Evolutionary conservation across 2,113 vertebrate species (phyloP).

Genomic region (Crocuta crocuta): DNA sequence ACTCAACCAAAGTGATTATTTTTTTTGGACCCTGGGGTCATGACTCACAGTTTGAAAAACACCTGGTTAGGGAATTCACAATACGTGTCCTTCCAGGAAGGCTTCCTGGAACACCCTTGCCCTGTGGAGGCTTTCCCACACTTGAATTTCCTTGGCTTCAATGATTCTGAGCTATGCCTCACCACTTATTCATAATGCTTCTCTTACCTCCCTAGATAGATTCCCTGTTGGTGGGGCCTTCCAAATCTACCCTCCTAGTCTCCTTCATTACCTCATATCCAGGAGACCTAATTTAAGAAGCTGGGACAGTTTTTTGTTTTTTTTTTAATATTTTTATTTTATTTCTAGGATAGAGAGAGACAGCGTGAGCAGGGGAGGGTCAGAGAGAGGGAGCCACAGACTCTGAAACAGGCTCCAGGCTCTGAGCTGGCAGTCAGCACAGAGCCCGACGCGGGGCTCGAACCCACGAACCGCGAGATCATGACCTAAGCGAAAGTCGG

Average conservation of each 20-base stretch:
- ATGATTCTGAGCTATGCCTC: not conserved
- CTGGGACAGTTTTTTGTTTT: not conserved
- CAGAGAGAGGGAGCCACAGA: no score
- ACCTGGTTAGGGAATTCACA: conserved; percentile 46
- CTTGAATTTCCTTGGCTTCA: not conserved
- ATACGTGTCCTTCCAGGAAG: conserved; percentile 36
- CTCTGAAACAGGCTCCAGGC: no score
- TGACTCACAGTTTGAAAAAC: conserved; percentile 28
- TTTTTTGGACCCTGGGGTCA: not conserved
- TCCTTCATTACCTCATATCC: not conserved
- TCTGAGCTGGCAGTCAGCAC: no score
- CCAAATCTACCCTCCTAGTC: not conserved
- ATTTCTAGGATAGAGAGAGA: no score
- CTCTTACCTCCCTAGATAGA: not conserved
- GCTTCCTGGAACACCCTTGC: not conserved
- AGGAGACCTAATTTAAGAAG: not conserved
- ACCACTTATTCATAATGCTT: not conserved
- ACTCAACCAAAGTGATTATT: conserved; percentile 57
- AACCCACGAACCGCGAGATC: no score
- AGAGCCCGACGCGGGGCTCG: no score
- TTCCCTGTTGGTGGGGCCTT: not conserved
- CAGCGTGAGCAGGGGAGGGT: no score
- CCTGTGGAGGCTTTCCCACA: not conserved
- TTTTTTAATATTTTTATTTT: no score
- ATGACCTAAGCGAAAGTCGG: no score